Conservation (phyloP, 2,797 vertebrate genomes). For the Molossus alvarezi region DNA sequence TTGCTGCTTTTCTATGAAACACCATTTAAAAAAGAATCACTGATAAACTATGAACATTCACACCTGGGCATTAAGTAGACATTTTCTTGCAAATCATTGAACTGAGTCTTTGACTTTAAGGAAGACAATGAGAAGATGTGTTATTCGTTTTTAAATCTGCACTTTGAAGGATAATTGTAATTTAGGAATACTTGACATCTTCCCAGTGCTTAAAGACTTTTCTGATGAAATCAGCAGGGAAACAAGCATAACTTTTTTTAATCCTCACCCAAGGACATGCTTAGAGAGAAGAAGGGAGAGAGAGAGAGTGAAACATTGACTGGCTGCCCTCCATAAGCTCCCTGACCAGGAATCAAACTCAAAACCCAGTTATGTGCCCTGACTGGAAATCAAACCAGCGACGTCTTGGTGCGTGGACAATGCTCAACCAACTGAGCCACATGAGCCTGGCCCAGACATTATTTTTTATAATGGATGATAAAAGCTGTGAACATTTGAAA, state of each 20-base stretch:
- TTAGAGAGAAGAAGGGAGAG: no score
- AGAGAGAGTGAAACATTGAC: no score
- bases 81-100: constrained; percentile 54
- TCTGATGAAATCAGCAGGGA: not conserved
- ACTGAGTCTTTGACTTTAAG: not conserved
- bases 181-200: not conserved
- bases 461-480: not conserved
- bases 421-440: no score
- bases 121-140: not conserved
- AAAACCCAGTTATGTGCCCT: no score
- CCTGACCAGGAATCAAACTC: no score
- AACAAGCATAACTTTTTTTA: not conserved
- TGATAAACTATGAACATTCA: not conserved
- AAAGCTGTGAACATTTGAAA: not conserved
- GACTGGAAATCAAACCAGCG: no score
- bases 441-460: not conserved
- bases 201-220: not conserved
- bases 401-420: no score
- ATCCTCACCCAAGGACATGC: no score
- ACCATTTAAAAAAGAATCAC: not conserved
- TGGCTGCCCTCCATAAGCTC: no score
- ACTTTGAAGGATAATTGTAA: not conserved
- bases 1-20: not conserved
- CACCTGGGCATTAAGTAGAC: not conserved
- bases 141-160: not conserved